Base-by-base conservation (phyloP, 2,888 invertebrate species). In the Toxonevra muliebris region DNA sequence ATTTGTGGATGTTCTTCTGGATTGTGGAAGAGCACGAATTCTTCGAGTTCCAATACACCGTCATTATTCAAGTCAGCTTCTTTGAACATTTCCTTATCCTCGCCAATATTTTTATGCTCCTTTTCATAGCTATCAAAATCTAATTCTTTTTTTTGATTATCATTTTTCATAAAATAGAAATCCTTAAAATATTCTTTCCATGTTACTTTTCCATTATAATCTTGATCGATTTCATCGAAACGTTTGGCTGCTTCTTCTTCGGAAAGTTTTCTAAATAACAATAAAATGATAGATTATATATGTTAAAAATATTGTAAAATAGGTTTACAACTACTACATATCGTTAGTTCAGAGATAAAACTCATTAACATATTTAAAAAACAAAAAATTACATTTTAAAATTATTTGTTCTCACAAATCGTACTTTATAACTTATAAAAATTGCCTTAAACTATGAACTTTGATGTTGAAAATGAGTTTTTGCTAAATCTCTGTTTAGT, bases 171-270 rank as follows among this genome's bases (percentile, higher is more conserved):
- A 0, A 94, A 95, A 82, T 95, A 98, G 0, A 93, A 91, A 82
- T 96, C 95, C 65, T 90, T 88, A n/a, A 96, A 81, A 83, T 97
- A 95, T 86, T 99, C 98, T 7, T 88, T 86, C 97, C 97, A 98
- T 0, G 93, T 90, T 2, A 98, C 89, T 73, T 87, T 86, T 0
- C 92, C 93, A 84, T 98, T 94, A 50, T 88, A 87, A 83, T 98
- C 89, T 54, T 89, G 89, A 85, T 98, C 98, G 1, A 94, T 90
- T 80, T 96, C 95, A 70, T 92, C 90, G 76, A 97, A 87, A 41
- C 94, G 89, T 81, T 96, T 96, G 62, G 89, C 87, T 0, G 96
- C 93, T 82, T 97, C 97, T 82, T 97, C 97, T 72, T 90, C 89
- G 0, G 95, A 92, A 10, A 96, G 86, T 87, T 91, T 92, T 73